Base-by-base conservation (phyloP, 2,888 invertebrate species). In the Notocelia uddmanniana region DNA sequence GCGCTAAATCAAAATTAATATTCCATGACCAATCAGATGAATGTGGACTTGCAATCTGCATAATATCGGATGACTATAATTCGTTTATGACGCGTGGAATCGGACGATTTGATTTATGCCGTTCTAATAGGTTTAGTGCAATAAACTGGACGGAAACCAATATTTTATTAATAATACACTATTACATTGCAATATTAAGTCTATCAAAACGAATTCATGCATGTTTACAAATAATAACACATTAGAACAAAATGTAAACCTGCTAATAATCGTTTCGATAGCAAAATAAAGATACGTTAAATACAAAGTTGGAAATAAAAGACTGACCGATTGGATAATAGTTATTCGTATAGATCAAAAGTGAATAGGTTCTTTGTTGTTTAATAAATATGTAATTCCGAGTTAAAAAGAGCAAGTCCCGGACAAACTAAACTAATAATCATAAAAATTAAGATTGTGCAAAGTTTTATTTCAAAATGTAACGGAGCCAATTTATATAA, bases 31-130 rank as follows among this genome's bases (percentile, higher is more conserved):
- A 76, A 76, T 76, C 68, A 52, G 59, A 74, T 72, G 73, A 68
- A 74, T 73, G 73, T 75, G 55, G 64, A 74, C 67, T 13, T 54
- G 62, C 26, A 67, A 76, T 77, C 75, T 78, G 74, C 75, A 77
- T 78, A 69, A 71, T 68, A 75, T 62, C 55, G 31, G 54, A 63
- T 41, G 66, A 41, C 57, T 34, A 58, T 73, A 70, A 73, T 75
- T 66, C 66, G 73, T 48, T 71, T 68, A 71, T 23, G 68, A 74
- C 34, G 71, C 60, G 66, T 59, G 19, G 34, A 66, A 69, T 72
- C 59, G 60, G 21, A 13, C n/a, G 45, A 57, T 52, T 50, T 57
- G 67, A 74, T 74, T 73, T 72, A 73, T 69, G 58, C 55, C 68
- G 41, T 64, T 57, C 58, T 69, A 69, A 69, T 72, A 50, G 64